phyloP scores from a whole-genome alignment of 2,113 vertebrate species.

The Cebus imitator region DNA sequence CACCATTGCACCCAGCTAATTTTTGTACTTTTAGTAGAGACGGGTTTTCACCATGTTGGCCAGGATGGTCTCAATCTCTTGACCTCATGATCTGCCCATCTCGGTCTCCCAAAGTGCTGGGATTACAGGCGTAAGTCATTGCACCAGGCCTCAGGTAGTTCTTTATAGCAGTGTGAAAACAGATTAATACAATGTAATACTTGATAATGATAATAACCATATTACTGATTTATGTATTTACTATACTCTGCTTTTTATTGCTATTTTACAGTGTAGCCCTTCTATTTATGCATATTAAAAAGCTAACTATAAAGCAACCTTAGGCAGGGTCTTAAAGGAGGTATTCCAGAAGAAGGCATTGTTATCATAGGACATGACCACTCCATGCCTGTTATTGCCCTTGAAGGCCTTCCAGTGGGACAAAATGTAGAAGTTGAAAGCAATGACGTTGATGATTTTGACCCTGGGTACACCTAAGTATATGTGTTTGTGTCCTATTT shows the following conservation, averaged over 20 bases:
- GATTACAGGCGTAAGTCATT: too few species aligned
- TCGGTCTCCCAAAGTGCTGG: too few species aligned
- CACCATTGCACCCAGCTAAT: too few species aligned
- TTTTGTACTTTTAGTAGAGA: too few species aligned
- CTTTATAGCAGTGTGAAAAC: too few species aligned
- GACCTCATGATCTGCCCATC: too few species aligned
- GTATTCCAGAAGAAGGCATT: background rate
- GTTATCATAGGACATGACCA: background rate
- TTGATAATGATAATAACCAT: background rate
- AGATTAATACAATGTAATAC: background rate
- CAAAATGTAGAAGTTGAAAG: background rate
- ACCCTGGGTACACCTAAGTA: background rate
- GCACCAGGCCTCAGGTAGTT: too few species aligned
- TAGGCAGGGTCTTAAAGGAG: background rate
- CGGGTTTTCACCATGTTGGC: too few species aligned
- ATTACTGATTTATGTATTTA: background rate
- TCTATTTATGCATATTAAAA: background rate
- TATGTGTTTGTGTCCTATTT: background rate
- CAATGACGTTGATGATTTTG: background rate
- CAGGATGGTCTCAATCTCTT: too few species aligned
- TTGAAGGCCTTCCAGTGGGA: background rate
- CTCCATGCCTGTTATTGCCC: background rate
- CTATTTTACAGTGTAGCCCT: background rate
- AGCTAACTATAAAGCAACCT: background rate
- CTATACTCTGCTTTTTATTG: background rate